Evolutionary conservation across 2,888 invertebrate species (phyloP).

Genomic region (Nyleta sp.): DNA sequence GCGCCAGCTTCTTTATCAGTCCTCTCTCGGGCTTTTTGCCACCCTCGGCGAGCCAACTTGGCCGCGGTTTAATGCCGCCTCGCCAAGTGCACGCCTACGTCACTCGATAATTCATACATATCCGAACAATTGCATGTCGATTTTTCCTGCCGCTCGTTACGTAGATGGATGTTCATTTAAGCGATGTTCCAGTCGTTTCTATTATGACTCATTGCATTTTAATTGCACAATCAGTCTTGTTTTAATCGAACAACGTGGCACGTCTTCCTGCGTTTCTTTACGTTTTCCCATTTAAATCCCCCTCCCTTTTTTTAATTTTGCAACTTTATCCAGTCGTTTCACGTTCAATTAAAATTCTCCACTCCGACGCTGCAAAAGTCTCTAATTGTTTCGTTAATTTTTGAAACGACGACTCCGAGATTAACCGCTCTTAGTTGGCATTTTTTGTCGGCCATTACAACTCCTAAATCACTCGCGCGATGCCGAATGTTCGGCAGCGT

Average conservation of each 20-base stretch:
- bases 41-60: slow-evolving; percentile 27
- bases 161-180: slow-evolving; percentile 36
- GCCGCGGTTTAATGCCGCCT: slow-evolving; percentile 10
- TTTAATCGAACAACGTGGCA: slow-evolving; percentile 4
- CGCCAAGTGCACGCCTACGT: slow-evolving; percentile 69
- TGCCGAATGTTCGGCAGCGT: slow-evolving; percentile 41
- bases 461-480: slow-evolving; percentile 42
- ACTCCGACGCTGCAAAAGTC: not conserved
- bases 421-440: slow-evolving; percentile 21
- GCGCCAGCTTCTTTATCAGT: slow-evolving; percentile 43
- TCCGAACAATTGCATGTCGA: slow-evolving; percentile 41
- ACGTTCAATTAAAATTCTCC: too few relatives aligned
- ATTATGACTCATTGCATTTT: slow-evolving; percentile 48
- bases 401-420: slow-evolving; percentile 1
- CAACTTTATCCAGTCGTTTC: too few relatives aligned
- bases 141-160: slow-evolving; percentile 29
- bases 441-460: slow-evolving; percentile 32
- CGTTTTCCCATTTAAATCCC: not conserved
- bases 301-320: too few relatives aligned
- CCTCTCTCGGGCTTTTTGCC: slow-evolving; percentile 12
- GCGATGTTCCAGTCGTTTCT: slow-evolving; percentile 16
- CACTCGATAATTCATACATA: slow-evolving; percentile 72
- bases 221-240: slow-evolving; percentile 37
- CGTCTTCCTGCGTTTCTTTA: not conserved
- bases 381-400: slow-evolving; percentile 47